Evolutionary conservation across 1,140 invertebrate species (phyloP), one percentile per base, ranked within the genome.

Genomic region (Sogatella furcifera): DNA sequence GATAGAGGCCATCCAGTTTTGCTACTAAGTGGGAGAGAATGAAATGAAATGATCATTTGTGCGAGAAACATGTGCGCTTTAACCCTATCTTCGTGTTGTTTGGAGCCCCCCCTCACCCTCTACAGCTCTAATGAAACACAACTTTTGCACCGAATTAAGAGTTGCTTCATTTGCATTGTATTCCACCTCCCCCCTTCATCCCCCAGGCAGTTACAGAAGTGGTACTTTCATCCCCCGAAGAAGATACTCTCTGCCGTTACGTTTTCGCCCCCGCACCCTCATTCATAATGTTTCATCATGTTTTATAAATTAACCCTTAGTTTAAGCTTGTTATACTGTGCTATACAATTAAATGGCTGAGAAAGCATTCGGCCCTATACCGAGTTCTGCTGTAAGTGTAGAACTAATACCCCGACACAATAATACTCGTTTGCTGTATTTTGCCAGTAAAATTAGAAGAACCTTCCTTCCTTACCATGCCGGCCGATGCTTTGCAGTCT

Each of bases 141-240:
- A 55, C 54, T 55, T 55, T 55, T 55, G 54, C 54, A 55, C 54
- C 54, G 54, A 55, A 55, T 55, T 55, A 55, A 55, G 54, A 55
- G 54, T 15, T 34, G 54, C 54, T 55, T 55, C 54, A 55, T 55
- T 55, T 55, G 54, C 54, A 55, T 55, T 34, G 28, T 34, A 19
- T 17, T 34, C 22, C 10, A 6, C 21, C 19, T 11, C 11, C 46
- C 46, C 46, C 21, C 11, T 49, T 17, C 15, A 17, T 49, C 21
- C 46, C n/a, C 5, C 17, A 10, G 9, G 6, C 46, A 49, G 21
- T 28, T 28, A 28, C 24, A 28, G 24, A 28, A 28, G 24, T 14
- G 15, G 46, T 49, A 19, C 46, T 49, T 19, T 19, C 11, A 49
- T 2, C 17, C 17, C 46, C 46, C 46, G 34, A 10, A 38, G 34